Percentiles rank a stretch among this genome's conserved stretches.
These are phyloP conservation scores for Aleiodes leptofemur DNA, from an alignment of 2,888 invertebrate species.

Conservation along the genomic window DNA sequence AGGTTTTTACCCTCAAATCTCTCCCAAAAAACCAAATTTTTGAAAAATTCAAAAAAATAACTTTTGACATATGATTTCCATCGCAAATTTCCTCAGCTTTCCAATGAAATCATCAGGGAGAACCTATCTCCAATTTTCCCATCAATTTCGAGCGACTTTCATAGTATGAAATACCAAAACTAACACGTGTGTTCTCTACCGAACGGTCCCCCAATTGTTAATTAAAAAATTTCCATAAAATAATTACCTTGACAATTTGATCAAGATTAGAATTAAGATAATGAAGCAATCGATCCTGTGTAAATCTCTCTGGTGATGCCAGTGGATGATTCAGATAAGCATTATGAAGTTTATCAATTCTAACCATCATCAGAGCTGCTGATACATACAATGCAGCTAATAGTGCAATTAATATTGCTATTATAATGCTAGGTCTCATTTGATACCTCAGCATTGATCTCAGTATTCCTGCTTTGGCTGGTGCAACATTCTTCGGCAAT, in stretches of 20 bases:
- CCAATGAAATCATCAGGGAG: no score
- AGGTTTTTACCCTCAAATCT: no score
- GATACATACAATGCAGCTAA: conserved; percentile 70
- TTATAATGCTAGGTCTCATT: conserved; percentile 65
- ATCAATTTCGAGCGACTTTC: no score
- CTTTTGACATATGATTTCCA: no score
- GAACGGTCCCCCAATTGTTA: no score
- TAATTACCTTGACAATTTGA: conserved; percentile 86
- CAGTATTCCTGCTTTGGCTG: conserved; percentile 51
- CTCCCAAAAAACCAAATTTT: no score
- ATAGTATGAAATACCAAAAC: no score
- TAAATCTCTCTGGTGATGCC: conserved; percentile 70
- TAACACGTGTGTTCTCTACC: no score
- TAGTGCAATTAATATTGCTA: conserved; percentile 67
- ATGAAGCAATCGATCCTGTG: conserved; percentile 69
- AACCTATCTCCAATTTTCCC: no score
- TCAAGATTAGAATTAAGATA: conserved; percentile 85
- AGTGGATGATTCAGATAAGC: conserved; percentile 71
- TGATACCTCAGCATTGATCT: conserved; percentile 53
- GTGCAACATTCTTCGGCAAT: conserved; percentile 48
- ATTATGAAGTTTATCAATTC: conserved; percentile 70
- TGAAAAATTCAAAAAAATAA: no score
- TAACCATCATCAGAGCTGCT: conserved; percentile 72
- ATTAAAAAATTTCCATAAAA: conserved; percentile 19
- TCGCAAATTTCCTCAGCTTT: no score